Evolutionary conservation across 2,888 invertebrate species (phyloP).

Genomic region (Odontothrips loti): DNA sequence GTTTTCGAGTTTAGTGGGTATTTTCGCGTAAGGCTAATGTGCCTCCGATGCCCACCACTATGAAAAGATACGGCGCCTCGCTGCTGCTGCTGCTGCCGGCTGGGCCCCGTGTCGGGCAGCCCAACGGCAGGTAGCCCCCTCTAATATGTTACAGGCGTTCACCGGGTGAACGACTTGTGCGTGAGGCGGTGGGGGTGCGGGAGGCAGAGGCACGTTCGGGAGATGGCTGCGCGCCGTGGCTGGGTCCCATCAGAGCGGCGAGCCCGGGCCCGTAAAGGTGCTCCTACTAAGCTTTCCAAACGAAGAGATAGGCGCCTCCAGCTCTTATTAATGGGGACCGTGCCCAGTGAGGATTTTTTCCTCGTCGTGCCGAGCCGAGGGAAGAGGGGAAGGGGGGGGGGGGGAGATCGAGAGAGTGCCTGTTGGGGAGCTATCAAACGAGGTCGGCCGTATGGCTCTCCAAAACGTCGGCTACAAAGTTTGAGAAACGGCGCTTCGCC

Average conservation of each 20-base stretch:
- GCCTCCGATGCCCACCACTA: no score
- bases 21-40: no score
- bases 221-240: not conserved
- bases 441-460: no score
- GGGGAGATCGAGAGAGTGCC: no score
- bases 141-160: not conserved
- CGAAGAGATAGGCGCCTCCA: not conserved
- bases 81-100: no score
- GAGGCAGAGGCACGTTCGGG: not conserved
- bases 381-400: no score
- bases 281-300: not conserved
- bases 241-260: not conserved
- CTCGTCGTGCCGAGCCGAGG: not conserved
- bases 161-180: not conserved
- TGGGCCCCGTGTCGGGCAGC: no score
- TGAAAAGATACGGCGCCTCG: no score
- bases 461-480: no score
- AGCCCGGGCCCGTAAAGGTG: not conserved
- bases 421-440: no score
- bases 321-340: slow-evolving; percentile 4
- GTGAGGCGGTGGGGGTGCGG: not conserved
- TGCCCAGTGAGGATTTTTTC: not conserved
- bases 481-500: no score
- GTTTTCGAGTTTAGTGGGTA: no score
- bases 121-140: not conserved